phyloP scores from a whole-genome alignment of 2,113 vertebrate genomes.

The Aleadryas rufinucha region DNA sequence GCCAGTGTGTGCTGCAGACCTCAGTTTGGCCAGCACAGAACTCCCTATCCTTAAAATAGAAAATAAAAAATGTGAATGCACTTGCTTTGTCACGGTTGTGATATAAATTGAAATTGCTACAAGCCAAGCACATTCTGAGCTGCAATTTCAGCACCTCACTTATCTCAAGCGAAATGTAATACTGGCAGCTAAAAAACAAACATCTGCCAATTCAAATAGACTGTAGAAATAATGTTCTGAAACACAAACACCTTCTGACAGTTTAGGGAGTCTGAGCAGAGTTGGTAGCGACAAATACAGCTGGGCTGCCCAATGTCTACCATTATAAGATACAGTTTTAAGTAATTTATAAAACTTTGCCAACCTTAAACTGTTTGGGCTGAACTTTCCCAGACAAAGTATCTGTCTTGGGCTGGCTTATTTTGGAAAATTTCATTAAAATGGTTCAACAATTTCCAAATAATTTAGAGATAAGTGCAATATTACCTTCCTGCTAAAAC shows the following conservation, averaged over 20 bases:
- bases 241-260: slow-evolving; percentile 55
- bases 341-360: slow-evolving; percentile 1
- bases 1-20: background rate
- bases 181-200: slow-evolving; percentile 60
- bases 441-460: background rate
- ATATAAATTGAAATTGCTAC: slow-evolving; percentile 27
- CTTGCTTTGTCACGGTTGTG: background rate
- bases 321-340: background rate
- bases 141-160: slow-evolving; percentile 53
- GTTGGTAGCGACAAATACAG: background rate
- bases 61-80: background rate
- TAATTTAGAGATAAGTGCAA: background rate
- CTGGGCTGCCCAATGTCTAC: background rate
- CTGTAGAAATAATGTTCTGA: slow-evolving; percentile 39
- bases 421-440: slow-evolving; percentile 27
- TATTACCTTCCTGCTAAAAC: background rate
- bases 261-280: slow-evolving; percentile 22
- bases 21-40: background rate
- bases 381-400: slow-evolving; percentile 40
- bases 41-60: background rate
- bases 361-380: slow-evolving; percentile 5
- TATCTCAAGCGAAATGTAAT: slow-evolving; percentile 37
- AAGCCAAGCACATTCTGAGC: background rate
- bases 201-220: slow-evolving; percentile 49
- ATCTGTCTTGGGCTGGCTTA: slow-evolving; percentile 9